Base-by-base conservation (phyloP, 2,888 invertebrate genomes). In the Noctua comes region DNA sequence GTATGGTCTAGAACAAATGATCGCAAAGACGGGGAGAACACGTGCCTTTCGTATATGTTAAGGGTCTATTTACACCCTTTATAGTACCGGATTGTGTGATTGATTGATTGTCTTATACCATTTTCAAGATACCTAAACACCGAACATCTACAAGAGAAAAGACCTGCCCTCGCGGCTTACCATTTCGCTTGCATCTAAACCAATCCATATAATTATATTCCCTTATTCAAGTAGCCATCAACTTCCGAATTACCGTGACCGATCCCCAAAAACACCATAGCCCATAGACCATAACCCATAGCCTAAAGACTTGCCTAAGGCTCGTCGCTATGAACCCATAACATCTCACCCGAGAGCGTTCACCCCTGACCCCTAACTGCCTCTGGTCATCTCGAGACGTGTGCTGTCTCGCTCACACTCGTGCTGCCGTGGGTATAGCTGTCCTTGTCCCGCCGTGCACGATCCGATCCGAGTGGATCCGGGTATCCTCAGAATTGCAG, bases 401-500 rank as follows among this genome's bases (percentile, higher is more conserved):
- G 88, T 85, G 82, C 91, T 73, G 82, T 95, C 95, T 87, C 92
- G 31, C 85, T 94, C 91, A 11, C 83, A 79, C 93, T 4, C 16
- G 31, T 8, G 13, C 0, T 8, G 10, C 21, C 4, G 4, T 8
- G 71, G 40, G 80, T 95, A 87, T 79, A 48, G 54, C 83, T 72
- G 82, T 94, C 93, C 90, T 89, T 88, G 81, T 95, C 92, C 80
- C 83, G 88, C 91, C 89, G 93, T 93, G 95, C 96, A 95, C 95
- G 96, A 95, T 95, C 94, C 93, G 94, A 95, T 95, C 80, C 93
- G 91, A 88, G 93, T 94, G 95, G 94, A 96, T 95, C 95, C 95
- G 96, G 94, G 95, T 95, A 96, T 96, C 96, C 95, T 95, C 93
- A 86, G 96, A 96, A 96, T 95, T 95, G 96, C 96, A 95, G 93